phyloP scores from a whole-genome alignment of 2,888 invertebrate species.

The Meiosimyza decipiens region DNA sequence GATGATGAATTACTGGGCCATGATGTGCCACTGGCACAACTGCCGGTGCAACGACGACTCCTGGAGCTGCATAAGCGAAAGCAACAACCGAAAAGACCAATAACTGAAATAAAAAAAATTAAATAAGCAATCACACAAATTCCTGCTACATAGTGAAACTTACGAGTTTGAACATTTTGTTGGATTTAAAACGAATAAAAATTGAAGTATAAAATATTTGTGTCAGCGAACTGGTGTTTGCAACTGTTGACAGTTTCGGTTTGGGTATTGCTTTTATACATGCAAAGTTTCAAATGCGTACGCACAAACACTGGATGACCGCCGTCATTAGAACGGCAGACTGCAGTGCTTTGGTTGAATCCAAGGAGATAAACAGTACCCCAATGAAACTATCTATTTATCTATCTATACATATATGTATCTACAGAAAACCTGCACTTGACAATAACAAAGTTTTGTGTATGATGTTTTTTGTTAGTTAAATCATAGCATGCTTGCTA shows the following conservation, averaged over 20 bases:
- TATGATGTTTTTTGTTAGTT: not conserved
- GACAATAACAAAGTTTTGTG: slow-evolving; percentile 25
- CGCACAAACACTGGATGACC: slow-evolving; percentile 36
- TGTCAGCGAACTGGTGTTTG: slow-evolving; percentile 47
- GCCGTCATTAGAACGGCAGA: slow-evolving; percentile 36
- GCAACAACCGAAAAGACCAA: slow-evolving; percentile 56
- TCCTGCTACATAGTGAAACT: slow-evolving; percentile 44
- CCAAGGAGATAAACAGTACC: slow-evolving; percentile 37
- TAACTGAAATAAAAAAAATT: slow-evolving; percentile 50
- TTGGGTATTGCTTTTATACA: slow-evolving; percentile 55
- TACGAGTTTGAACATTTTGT: slow-evolving; percentile 65
- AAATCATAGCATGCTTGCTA: too few species aligned
- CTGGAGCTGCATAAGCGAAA: slow-evolving; percentile 58
- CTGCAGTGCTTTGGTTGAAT: slow-evolving; percentile 23
- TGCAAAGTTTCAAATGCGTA: not conserved
- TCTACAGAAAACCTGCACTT: slow-evolving; percentile 32
- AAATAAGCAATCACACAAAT: slow-evolving; percentile 8
- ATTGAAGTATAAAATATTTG: slow-evolving; percentile 22
- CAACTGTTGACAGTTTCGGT: slow-evolving; percentile 54
- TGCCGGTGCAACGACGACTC: slow-evolving; percentile 60
- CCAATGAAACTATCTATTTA: slow-evolving; percentile 36
- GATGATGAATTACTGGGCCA: slow-evolving; percentile 48
- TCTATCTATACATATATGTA: too few species aligned
- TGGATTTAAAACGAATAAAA: slow-evolving; percentile 1
- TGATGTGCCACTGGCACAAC: slow-evolving; percentile 58